phyloP scores from a whole-genome alignment of 2,113 vertebrate species.

The Trichomycterus rosablanca region DNA sequence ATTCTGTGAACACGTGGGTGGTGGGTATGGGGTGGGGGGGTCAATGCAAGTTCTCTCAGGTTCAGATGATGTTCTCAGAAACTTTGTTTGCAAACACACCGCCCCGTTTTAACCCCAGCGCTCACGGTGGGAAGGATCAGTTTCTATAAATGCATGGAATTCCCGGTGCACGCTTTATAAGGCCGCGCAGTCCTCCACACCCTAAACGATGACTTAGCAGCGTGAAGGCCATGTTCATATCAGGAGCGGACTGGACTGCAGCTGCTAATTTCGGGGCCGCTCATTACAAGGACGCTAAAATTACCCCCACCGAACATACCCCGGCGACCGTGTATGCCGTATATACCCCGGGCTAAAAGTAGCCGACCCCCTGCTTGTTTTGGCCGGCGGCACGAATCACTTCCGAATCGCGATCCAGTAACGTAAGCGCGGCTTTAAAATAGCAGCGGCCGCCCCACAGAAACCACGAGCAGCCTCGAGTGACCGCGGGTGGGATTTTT shows the following conservation, averaged over 20 bases:
- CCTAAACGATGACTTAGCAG: slow-evolving; percentile 9
- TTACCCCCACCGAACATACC: slow-evolving; percentile 16
- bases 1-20: too few species aligned
- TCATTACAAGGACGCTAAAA: slow-evolving; percentile 31
- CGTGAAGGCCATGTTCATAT: slow-evolving; percentile 38
- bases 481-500: slow-evolving; percentile 31
- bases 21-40: too few species aligned
- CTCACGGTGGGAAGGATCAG: background rate
- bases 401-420: slow-evolving; percentile 30
- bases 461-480: slow-evolving; percentile 20
- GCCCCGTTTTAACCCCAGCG: background rate
- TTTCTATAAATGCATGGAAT: slow-evolving; percentile 23
- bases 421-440: slow-evolving; percentile 2
- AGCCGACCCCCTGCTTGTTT: slow-evolving; percentile 10
- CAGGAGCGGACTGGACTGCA: slow-evolving; percentile 26
- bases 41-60: background rate
- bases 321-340: slow-evolving; percentile 38
- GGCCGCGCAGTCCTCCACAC: slow-evolving; percentile 20
- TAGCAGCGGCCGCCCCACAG: slow-evolving; percentile 6
- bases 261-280: slow-evolving; percentile 24
- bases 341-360: slow-evolving; percentile 35
- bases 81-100: background rate
- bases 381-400: slow-evolving; percentile 15
- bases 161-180: slow-evolving; percentile 14
- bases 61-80: background rate